Percentiles rank a stretch among this genome's conserved stretches.
These are phyloP conservation scores for Diaphora mendica DNA, from an alignment of 2,888 invertebrate species.

Conservation along the genomic window DNA sequence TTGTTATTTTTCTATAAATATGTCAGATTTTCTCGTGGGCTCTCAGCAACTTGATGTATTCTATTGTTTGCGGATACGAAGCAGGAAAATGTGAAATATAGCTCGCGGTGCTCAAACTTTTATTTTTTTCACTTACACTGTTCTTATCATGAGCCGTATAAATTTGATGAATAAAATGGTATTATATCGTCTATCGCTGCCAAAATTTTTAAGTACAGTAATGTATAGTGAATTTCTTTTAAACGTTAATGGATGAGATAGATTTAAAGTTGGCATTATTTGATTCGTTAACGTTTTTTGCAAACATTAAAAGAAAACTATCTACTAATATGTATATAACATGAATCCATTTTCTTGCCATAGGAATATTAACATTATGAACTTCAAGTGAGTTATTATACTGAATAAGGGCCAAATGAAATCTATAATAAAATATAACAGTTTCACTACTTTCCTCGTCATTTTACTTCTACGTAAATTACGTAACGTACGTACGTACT, in stretches of 20 bases:
- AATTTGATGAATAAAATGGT: background rate
- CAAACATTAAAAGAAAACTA: background rate
- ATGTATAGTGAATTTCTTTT: background rate
- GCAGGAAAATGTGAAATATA: conserved; percentile 1
- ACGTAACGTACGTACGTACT: too few relatives aligned
- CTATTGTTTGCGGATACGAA: conserved; percentile 20
- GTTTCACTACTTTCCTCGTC: background rate
- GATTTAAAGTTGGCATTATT: background rate
- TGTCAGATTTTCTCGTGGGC: conserved; percentile 10
- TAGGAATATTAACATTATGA: background rate
- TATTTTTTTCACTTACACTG: background rate
- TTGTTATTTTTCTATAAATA: conserved; percentile 19
- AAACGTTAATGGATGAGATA: background rate
- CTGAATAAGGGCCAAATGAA: background rate
- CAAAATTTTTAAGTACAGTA: background rate
- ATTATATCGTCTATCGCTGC: background rate
- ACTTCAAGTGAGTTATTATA: too few relatives aligned
- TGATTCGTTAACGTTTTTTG: background rate
- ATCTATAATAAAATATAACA: background rate
- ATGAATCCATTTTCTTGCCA: background rate
- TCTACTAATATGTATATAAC: background rate
- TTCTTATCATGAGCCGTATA: background rate
- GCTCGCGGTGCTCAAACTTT: background rate
- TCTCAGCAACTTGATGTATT: conserved; percentile 17
- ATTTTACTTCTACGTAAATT: too few relatives aligned